Percentiles rank a stretch among this genome's conserved stretches.
phyloP scores from a whole-genome alignment of 2,113 vertebrate species.

The Coptodon bakossiorum region DNA sequence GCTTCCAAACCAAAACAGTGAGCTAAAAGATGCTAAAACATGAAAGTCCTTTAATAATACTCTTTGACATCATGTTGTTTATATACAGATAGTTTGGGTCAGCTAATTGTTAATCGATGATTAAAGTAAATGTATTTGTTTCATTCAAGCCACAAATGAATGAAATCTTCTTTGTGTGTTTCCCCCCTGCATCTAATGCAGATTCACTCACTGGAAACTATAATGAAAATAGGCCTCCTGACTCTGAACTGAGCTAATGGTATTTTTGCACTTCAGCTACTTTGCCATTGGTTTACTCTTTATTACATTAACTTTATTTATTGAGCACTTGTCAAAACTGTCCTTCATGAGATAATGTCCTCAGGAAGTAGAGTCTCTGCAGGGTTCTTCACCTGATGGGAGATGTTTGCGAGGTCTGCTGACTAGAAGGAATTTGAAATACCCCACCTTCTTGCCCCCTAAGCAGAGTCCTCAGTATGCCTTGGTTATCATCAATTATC shows the following conservation, averaged over 20 bases:
- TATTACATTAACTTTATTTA: background rate
- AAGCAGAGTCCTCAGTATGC: background rate
- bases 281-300: background rate
- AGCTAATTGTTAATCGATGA: fast-evolving
- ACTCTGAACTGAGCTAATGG: background rate
- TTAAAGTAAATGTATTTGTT: background rate
- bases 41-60: background rate
- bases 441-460: background rate
- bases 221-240: background rate
- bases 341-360: background rate
- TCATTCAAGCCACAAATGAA: background rate
- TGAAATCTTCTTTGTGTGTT: background rate
- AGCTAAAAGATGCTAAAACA: background rate
- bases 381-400: background rate
- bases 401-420: background rate
- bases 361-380: background rate
- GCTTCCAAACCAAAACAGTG: background rate
- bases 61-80: background rate
- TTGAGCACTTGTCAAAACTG: background rate
- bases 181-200: background rate
- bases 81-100: background rate
- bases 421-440: background rate
- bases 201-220: background rate
- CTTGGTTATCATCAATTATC: background rate
- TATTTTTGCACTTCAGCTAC: background rate